Base-by-base conservation (phyloP, 1,140 invertebrate species). In the Stenopsyche tienmushanensis region DNA sequence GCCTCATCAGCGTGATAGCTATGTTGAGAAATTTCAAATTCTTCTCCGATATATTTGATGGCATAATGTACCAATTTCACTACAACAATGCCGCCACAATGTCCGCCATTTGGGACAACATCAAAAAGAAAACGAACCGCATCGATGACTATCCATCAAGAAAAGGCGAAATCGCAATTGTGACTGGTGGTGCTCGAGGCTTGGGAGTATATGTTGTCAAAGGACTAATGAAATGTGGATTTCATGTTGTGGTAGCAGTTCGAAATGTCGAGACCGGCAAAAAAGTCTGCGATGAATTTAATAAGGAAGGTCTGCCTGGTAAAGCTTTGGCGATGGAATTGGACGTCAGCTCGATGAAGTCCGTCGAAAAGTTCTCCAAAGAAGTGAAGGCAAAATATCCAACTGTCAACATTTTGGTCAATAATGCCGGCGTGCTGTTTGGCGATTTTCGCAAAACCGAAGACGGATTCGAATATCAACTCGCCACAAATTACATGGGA, bases 381-480 rank as follows among this genome's bases (percentile, higher is more conserved):
- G 76, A 83, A 60, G 83, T 95, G 25, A 80, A 85, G 59, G 75
- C 78, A 1, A 83, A 85, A 66, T 86, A 86, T 70, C 73, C 81
- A 8, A 83, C 85, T 72, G 82, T 95, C 52, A 80, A 93, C 75
- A 74, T 92, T 67, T 78, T 94, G 8, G 83, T 94, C 1, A 95
- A 94, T 77, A 94, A 94, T 81, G 91, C 92, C 75, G 92, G 90
- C 18, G 86, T 94, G 41, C 94, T 94, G 92, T 91, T 90, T 73
- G 83, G 84, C 2, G 88, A 91, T 18, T 90, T 88, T 67, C 78
- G 81, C 39, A 76, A 88, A 69, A 93, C 91, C 0, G 81, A 84
- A 72, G 91, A 94, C 74, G 91, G 91, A 0, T 88, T 88, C 70
- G 93, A 96, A 76, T 85, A 85, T 20, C 92, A 95, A 72, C 88